These are phyloP conservation scores for Phaenicophaeus curvirostris DNA, from an alignment of 2,797 vertebrate species.

Conservation along the genomic window DNA sequence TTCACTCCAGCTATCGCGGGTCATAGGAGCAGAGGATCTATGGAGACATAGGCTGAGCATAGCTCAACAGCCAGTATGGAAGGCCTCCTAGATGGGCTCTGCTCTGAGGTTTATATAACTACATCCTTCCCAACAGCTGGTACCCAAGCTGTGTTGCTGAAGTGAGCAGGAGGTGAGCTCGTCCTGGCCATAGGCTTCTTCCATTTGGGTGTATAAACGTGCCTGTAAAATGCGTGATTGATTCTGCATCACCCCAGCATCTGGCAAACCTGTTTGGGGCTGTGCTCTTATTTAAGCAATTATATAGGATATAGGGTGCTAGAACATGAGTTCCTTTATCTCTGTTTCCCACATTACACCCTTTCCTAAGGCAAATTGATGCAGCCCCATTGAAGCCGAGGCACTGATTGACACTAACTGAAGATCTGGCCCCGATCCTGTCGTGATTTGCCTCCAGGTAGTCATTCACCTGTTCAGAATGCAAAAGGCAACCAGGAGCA, in stretches of 20 bases:
- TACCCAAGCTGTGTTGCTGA: neutral
- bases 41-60: neutral
- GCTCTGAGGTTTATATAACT: neutral
- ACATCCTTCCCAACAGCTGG: fast-evolving
- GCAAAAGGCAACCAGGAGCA: slow-evolving; percentile 37
- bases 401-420: slow-evolving; percentile 51
- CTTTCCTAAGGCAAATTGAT: slow-evolving; percentile 65
- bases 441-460: slow-evolving; percentile 34
- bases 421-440: slow-evolving; percentile 44
- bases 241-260: slow-evolving; percentile 15
- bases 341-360: slow-evolving; percentile 66
- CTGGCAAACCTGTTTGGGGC: slow-evolving; percentile 37
- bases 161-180: neutral
- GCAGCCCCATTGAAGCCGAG: slow-evolving; percentile 32
- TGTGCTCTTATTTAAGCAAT: slow-evolving; percentile 55
- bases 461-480: slow-evolving; percentile 57
- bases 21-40: neutral
- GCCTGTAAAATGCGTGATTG: neutral
- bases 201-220: neutral
- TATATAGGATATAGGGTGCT: slow-evolving; percentile 57
- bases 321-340: slow-evolving; percentile 63
- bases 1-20: slow-evolving; percentile 24
- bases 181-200: neutral
- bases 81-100: neutral
- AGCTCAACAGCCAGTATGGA: neutral